Percentiles rank a stretch among this genome's conserved stretches.
Conservation (phyloP, 2,113 vertebrate species). For the Apteryx owenii region DNA sequence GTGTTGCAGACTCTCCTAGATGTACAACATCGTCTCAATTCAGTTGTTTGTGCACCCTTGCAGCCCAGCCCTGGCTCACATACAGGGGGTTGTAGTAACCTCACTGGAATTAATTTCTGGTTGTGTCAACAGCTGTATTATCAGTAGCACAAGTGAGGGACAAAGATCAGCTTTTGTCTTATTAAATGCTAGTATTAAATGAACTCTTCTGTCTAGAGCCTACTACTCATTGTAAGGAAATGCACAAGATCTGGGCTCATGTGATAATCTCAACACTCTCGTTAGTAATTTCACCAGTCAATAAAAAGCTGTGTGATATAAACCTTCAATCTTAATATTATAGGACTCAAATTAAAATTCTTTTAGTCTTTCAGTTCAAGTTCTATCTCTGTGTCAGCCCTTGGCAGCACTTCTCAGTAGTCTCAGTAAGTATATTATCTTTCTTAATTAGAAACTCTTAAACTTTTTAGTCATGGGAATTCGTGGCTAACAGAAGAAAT, state of each 20-base stretch:
- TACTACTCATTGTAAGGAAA: neutral
- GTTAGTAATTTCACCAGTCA: neutral
- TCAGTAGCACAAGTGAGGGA: neutral
- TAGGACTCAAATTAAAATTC: slow-evolving; percentile 4
- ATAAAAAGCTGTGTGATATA: neutral
- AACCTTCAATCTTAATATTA: neutral
- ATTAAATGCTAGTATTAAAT: accelerated
- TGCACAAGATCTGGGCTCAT: neutral
- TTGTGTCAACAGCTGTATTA: neutral
- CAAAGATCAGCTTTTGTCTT: neutral
- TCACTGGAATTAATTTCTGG: neutral
- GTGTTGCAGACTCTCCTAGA: neutral
- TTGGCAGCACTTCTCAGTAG: slow-evolving; percentile 18
- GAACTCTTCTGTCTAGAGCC: neutral
- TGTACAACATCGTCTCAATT: accelerated
- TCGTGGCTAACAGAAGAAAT: slow-evolving; percentile 14
- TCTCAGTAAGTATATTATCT: slow-evolving; percentile 32
- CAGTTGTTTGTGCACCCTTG: neutral
- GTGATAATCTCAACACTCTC: neutral
- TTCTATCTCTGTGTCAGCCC: neutral
- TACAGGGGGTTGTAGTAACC: neutral
- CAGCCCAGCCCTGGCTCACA: neutral
- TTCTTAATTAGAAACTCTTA: slow-evolving; percentile 54
- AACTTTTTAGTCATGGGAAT: slow-evolving; percentile 32
- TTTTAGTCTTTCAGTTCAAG: neutral